Evolutionary conservation across 1,140 invertebrate species (phyloP), one percentile per base, ranked within the genome.

Genomic region (Lordiphosa stackelbergi): DNA sequence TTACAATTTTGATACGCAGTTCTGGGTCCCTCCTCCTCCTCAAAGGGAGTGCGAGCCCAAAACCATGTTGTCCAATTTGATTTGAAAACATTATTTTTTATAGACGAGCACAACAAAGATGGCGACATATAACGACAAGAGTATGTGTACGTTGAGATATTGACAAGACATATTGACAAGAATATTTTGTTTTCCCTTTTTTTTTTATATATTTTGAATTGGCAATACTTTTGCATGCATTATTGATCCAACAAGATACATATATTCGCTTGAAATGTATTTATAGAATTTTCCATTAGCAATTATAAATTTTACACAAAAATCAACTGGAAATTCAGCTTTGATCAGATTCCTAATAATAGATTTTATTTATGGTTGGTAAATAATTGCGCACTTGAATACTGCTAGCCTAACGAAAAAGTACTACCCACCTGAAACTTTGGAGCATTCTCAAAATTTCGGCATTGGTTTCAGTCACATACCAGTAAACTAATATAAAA

Each of bases 121-220:
- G 55, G 70, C 66, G 59, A 69, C 66, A 69, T 61, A 66, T 48
- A 69, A 74, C 66, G 64, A 81, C 70, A 56, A 71, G 75, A 79
- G 78, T 78, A 73, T 77, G 63, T 60, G 36, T 68, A 77, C 60
- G 66, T 66, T 77, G 68, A 72, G 52, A 75, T 83, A 65, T 81
- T 69, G 69, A 68, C 69, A 62, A 73, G 69, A 72, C 55, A 41
- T 55, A 71, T 71, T 63, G 69, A 75, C 72, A 74, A 66, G 58
- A 68, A 58, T 77, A 58, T 73, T 53, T 49, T 51, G 40, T 2
- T 19, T 19, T 19, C 19, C 3, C 2, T 3, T 19, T 19, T 45
- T 42, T 52, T 51, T 36, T 5, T 24, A 0, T 60, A 11, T 53
- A 57, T 51, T 61, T 55, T 75, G 38, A 41, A 66, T 57, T 57